Conservation (phyloP, 2,888 invertebrate genomes). For the Philereme vetulata region DNA sequence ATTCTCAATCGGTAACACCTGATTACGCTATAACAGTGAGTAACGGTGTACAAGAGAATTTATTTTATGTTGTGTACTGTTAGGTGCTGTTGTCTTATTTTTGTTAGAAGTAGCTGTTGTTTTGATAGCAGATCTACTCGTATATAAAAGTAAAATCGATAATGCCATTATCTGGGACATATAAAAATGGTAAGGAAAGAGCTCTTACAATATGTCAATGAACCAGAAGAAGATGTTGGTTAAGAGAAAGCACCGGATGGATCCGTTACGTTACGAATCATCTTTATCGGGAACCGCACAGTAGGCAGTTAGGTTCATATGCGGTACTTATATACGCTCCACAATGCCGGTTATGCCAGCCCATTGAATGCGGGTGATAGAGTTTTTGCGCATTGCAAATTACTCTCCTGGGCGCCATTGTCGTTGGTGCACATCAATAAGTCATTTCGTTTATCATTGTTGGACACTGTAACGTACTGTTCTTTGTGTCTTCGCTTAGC, state of each 20-base stretch:
- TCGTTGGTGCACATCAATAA: constrained; percentile 60
- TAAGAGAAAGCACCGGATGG: constrained; percentile 31
- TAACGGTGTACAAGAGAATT: constrained; percentile 32
- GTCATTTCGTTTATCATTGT: constrained; percentile 57
- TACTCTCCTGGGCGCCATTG: constrained; percentile 59
- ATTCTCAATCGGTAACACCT: constrained; percentile 22
- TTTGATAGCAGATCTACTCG: constrained; percentile 15
- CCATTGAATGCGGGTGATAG: constrained; percentile 42
- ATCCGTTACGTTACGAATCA: constrained; percentile 36
- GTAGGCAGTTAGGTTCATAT: constrained; percentile 32
- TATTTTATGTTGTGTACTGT: constrained; percentile 30
- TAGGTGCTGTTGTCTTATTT: constrained; percentile 24
- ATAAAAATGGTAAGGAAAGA: not conserved
- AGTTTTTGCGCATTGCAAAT: constrained; percentile 66
- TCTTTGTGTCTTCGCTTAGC: constrained; percentile 10
- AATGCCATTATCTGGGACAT: not conserved
- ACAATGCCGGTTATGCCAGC: constrained; percentile 34
- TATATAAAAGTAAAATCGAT: not conserved
- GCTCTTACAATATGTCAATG: constrained; percentile 24
- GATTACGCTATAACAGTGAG: constrained; percentile 29
- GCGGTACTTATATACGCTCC: constrained; percentile 34
- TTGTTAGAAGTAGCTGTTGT: constrained; percentile 19
- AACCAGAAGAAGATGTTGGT: constrained; percentile 32
- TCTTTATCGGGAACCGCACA: constrained; percentile 36
- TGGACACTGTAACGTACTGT: constrained; percentile 24